Conservation (phyloP, 2,888 invertebrate genomes). For the Branchipolynoe longqiensis region DNA sequence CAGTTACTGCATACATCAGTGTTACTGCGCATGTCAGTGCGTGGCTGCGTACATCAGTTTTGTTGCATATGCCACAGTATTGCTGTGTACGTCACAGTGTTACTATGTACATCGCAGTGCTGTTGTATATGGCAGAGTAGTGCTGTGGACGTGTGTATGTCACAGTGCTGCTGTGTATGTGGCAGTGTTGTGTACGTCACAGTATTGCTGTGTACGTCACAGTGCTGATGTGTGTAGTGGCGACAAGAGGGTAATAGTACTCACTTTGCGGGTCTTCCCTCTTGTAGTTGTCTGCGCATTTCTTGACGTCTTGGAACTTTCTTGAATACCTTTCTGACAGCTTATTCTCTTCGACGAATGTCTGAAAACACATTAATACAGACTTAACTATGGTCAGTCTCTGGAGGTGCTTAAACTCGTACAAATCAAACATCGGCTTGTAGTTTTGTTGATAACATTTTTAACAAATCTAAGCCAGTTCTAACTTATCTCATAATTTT, state of each 20-base stretch:
- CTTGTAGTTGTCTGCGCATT: conserved; percentile 77
- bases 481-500: too few relatives aligned
- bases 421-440: too few relatives aligned
- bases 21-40: too few relatives aligned
- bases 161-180: neutral
- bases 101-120: too few relatives aligned
- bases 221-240: neutral
- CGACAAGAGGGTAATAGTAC: neutral
- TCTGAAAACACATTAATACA: conserved; percentile 68
- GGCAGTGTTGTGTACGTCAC: neutral
- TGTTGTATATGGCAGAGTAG: too few relatives aligned
- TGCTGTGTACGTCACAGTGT: too few relatives aligned
- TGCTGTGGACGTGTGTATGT: too few relatives aligned
- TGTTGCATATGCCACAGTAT: too few relatives aligned
- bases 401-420: neutral
- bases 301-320: conserved; percentile 73
- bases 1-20: too few relatives aligned
- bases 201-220: neutral
- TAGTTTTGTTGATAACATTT: neutral
- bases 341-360: conserved; percentile 75
- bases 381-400: neutral
- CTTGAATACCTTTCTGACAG: conserved; percentile 78
- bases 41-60: too few relatives aligned
- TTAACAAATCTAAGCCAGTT: too few relatives aligned
- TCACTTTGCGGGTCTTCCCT: conserved; percentile 80